Conservation (phyloP, 2,888 invertebrate genomes). For the Caenorhabditis becei region DNA sequence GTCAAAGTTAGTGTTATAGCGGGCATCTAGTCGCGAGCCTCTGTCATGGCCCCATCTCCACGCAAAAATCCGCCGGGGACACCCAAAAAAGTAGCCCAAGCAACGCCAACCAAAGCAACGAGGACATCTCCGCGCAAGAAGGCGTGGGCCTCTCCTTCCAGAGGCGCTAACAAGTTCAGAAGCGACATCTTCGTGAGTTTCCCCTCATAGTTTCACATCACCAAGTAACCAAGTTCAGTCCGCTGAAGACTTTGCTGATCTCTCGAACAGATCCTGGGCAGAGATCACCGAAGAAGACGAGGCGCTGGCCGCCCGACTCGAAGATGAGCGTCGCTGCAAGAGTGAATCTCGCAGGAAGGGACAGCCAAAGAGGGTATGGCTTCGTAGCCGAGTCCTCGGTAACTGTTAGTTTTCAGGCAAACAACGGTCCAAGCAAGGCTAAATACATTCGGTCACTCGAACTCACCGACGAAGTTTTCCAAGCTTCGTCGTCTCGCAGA, state of each 20-base stretch:
- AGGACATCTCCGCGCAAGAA: conserved; percentile 72
- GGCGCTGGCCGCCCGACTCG: conserved; percentile 22
- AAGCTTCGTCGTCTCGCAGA: conserved; percentile 43
- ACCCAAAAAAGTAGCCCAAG: conserved; percentile 51
- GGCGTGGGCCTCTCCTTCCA: conserved; percentile 69
- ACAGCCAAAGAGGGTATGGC: conserved; percentile 48
- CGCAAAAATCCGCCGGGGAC: conserved; percentile 49
- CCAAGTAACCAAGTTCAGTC: conserved; percentile 37
- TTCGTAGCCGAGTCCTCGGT: neutral
- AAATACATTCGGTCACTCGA: conserved; percentile 64
- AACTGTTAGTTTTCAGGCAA: conserved; percentile 27
- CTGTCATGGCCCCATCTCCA: conserved; percentile 53
- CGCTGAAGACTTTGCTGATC: conserved; percentile 64
- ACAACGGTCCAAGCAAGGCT: conserved; percentile 35
- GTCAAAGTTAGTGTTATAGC: neutral
- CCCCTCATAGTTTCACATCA: neutral
- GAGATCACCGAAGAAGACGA: conserved; percentile 70
- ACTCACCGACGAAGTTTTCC: conserved; percentile 57
- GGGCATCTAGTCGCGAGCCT: conserved; percentile 18
- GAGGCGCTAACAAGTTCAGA: conserved; percentile 41
- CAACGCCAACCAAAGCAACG: conserved; percentile 60
- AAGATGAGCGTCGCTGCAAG: conserved; percentile 51
- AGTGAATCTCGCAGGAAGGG: conserved; percentile 63
- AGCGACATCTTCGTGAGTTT: conserved; percentile 63
- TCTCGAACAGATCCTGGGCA: conserved; percentile 73